Evolutionary conservation across 1,140 invertebrate species (phyloP).

Genomic region (Diuraphis noxia): DNA sequence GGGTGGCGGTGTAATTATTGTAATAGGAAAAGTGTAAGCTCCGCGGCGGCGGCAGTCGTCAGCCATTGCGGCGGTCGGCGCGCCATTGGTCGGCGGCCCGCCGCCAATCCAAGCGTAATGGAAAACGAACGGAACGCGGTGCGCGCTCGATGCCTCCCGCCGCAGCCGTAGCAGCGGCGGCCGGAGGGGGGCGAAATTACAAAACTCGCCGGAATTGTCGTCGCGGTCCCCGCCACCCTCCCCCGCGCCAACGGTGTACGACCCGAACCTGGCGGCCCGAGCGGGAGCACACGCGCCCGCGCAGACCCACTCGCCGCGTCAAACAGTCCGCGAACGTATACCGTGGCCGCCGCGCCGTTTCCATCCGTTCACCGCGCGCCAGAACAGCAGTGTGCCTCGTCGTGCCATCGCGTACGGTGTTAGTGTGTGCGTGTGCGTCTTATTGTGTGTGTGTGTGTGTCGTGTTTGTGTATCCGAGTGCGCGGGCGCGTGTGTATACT

Average conservation of each 20-base stretch:
- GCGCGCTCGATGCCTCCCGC: background rate
- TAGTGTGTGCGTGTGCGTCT: background rate
- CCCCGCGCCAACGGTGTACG: background rate
- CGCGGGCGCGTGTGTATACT: background rate
- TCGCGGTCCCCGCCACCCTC: background rate
- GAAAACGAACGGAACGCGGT: background rate
- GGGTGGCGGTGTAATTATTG: background rate
- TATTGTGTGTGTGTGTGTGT: background rate
- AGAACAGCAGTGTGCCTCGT: constrained; percentile 27
- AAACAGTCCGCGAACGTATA: background rate
- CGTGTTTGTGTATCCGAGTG: background rate
- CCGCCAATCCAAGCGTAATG: constrained; percentile 51
- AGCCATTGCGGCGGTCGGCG: constrained; percentile 42
- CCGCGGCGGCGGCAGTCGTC: constrained; percentile 6
- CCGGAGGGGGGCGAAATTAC: background rate
- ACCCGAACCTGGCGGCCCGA: background rate
- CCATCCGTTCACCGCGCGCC: background rate
- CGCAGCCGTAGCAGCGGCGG: background rate
- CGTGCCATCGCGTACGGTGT: constrained; percentile 28
- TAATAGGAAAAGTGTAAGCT: background rate
- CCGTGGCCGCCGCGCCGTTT: background rate
- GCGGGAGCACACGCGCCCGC: background rate
- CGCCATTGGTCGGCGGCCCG: constrained; percentile 39
- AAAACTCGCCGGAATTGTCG: background rate
- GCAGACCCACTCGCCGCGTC: background rate